phyloP scores from a whole-genome alignment of 1,140 invertebrate species.

The Drosophila ambigua region DNA sequence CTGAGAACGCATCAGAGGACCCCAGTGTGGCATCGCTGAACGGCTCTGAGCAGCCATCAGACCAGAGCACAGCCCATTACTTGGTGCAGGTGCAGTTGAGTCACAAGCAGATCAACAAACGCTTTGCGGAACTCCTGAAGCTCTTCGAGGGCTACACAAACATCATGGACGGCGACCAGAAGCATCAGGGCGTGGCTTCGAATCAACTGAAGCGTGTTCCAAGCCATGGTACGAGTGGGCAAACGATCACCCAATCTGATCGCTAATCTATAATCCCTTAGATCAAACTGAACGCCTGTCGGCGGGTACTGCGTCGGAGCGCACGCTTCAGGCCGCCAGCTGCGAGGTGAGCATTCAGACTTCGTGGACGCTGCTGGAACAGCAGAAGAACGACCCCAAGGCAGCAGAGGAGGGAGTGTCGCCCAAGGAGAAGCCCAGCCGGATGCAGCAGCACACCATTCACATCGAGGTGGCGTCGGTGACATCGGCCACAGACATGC shows the following conservation, averaged over 20 bases:
- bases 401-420: too few species aligned
- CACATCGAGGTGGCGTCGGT: conserved; percentile 56
- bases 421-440: too few species aligned
- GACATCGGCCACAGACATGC: conserved; percentile 45
- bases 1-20: background rate
- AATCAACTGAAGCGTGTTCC: conserved; percentile 40
- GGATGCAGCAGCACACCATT: too few species aligned
- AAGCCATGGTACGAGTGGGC: conserved; percentile 22
- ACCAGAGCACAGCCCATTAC: conserved; percentile 6
- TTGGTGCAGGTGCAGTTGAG: conserved; percentile 53
- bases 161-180: conserved; percentile 34
- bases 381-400: too few species aligned
- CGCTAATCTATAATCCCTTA: background rate
- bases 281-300: too few species aligned
- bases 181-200: background rate
- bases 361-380: too few species aligned
- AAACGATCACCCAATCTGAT: conserved; percentile 26
- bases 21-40: background rate
- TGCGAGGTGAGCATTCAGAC: too few species aligned
- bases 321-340: conserved; percentile 18
- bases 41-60: background rate
- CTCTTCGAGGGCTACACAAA: conserved; percentile 57
- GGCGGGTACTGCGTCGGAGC: conserved; percentile 13
- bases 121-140: conserved; percentile 55
- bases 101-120: conserved; percentile 53